Evolutionary conservation across 2,113 vertebrate genomes (phyloP), one percentile per base, ranked within the genome.

Genomic region (Proterorhinus semilunaris): DNA sequence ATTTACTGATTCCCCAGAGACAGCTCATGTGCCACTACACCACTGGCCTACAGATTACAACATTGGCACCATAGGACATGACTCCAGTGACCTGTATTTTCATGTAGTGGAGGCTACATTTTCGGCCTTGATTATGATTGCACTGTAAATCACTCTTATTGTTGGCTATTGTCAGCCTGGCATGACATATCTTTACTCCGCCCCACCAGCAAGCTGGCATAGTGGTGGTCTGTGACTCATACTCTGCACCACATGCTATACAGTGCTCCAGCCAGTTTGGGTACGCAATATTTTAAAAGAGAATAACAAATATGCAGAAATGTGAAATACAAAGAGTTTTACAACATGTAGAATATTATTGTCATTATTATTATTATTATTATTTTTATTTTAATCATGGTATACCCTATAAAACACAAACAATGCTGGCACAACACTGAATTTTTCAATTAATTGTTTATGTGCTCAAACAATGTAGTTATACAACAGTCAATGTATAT

Each of bases 211-310:
- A 78, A 64, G 64, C 70, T 50, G 68, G 36, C 71, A 82, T 87
- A 83, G 88, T 87, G 86, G 87, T 84, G 82, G 87, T 72, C 85
- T 91, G 53, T 55, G 87, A 91, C 82, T 89, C 88, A 89, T 80
- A 86, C 76, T 65, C 69, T 79, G 76, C 72, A 80, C 88, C 86
- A 86, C 89, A 90, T 87, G 88, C 81, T 82, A 71, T 78, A 63
- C 79, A 86, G 66, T 17, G 69, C 76, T 83, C 71, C 76, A 75
- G 76, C 71, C 76, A 75, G 76, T 83, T 83, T 81, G 79, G 84
- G 77, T 76, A 79, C 80, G 86, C 62, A 77, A 75, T 72, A 74
- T 68, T 71, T 65, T 42, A 72, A 54, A 44, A 59, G 61, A 57
- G 53, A 0, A n/a, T 53, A 36, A 17, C 54, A 68, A 71, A 15